These are phyloP conservation scores for Luehdorfia chinensis DNA, from an alignment of 1,140 invertebrate genomes.

Conservation along the genomic window DNA sequence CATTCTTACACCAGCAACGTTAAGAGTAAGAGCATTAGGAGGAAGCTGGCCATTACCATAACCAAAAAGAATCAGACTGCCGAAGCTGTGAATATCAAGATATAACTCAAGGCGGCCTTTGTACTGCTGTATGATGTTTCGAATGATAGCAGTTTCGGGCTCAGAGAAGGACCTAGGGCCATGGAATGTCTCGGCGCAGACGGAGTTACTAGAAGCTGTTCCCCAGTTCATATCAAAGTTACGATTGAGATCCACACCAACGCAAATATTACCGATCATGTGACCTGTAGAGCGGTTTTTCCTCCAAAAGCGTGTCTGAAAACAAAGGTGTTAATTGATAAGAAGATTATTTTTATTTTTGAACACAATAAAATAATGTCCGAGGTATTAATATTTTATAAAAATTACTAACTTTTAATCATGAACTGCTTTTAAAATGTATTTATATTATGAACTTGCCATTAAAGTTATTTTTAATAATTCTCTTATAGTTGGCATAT, in stretches of 20 bases:
- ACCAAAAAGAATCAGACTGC: constrained; percentile 79
- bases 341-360: too few relatives aligned
- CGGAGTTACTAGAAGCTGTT: constrained; percentile 79
- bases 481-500: too few relatives aligned
- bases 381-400: too few relatives aligned
- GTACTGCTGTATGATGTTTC: constrained; percentile 64
- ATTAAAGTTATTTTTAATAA: too few relatives aligned
- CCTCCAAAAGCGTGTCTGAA: constrained; percentile 57
- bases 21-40: constrained; percentile 32
- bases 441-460: too few relatives aligned
- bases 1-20: constrained; percentile 38
- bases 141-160: constrained; percentile 78
- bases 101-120: constrained; percentile 72
- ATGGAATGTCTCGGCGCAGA: constrained; percentile 81
- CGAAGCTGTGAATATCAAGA: constrained; percentile 81
- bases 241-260: constrained; percentile 81
- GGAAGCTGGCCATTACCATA: constrained; percentile 39
- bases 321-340: too few relatives aligned
- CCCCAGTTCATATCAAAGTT: constrained; percentile 83
- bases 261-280: constrained; percentile 48
- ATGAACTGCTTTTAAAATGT: too few relatives aligned
- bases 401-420: too few relatives aligned
- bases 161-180: constrained; percentile 82
- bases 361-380: too few relatives aligned
- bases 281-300: constrained; percentile 74